Evolutionary conservation across 2,797 vertebrate genomes (phyloP).

Genomic region (Simalia tracyae): DNA sequence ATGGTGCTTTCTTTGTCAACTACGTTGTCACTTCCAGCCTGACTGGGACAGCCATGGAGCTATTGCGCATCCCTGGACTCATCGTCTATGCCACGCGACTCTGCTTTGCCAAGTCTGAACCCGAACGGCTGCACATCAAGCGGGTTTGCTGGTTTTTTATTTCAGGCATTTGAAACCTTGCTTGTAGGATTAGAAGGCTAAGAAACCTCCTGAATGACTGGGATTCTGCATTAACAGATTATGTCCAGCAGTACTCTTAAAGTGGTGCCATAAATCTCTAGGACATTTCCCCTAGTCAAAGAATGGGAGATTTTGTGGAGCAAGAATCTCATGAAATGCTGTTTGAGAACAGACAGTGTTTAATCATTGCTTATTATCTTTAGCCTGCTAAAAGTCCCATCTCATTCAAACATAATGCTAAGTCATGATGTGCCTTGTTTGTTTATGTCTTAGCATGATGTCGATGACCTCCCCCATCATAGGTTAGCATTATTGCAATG

Average conservation of each 20-base stretch:
- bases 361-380: neutral
- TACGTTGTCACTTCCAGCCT: constrained; percentile 92
- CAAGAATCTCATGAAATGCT: neutral
- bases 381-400: neutral
- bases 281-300: neutral
- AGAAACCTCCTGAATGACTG: neutral
- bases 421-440: neutral
- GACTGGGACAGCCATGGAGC: constrained; percentile 91
- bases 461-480: neutral
- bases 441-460: neutral
- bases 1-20: constrained; percentile 95
- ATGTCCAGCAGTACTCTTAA: neutral
- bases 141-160: constrained; percentile 74
- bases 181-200: neutral
- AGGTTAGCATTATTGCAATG: neutral
- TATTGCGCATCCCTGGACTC: constrained; percentile 89
- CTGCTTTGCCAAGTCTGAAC: constrained; percentile 90
- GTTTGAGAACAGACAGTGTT: neutral
- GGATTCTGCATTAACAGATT: neutral
- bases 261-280: neutral
- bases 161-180: rapidly evolving
- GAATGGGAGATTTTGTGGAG: neutral
- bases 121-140: constrained; percentile 90
- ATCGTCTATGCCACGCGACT: constrained; percentile 86
- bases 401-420: neutral